Evolutionary conservation across 1,140 invertebrate species (phyloP).

Genomic region (Trichonephila inaurata): DNA sequence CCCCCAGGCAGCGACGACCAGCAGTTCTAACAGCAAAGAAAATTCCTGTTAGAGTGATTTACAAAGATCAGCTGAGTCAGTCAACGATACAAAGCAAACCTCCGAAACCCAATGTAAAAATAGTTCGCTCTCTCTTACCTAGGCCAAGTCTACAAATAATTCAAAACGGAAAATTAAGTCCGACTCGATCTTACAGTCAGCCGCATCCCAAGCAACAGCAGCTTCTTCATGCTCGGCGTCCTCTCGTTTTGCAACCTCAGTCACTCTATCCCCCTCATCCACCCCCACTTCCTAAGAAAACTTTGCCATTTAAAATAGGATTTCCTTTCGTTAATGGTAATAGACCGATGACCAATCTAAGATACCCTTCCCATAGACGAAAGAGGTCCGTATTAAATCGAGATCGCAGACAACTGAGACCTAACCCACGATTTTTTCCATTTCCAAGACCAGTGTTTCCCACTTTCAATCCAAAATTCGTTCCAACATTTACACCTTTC

Average conservation of each 20-base stretch:
- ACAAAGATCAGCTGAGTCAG: constrained; percentile 48
- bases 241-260: constrained; percentile 54
- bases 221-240: neutral
- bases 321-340: constrained; percentile 25
- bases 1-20: neutral
- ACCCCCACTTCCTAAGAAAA: constrained; percentile 51
- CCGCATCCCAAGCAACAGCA: constrained; percentile 13
- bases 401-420: constrained; percentile 42
- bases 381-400: constrained; percentile 50
- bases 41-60: constrained; percentile 66
- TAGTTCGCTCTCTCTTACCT: constrained; percentile 52
- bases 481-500: constrained; percentile 65
- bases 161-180: constrained; percentile 24
- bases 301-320: constrained; percentile 23
- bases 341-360: neutral
- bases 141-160: constrained; percentile 61
- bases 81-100: neutral
- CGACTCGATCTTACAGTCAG: constrained; percentile 27
- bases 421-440: constrained; percentile 55
- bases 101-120: constrained; percentile 52
- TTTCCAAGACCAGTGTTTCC: constrained; percentile 67
- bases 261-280: constrained; percentile 67
- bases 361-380: constrained; percentile 9
- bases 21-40: constrained; percentile 59
- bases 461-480: constrained; percentile 69